phyloP scores from a whole-genome alignment of 2,888 invertebrate genomes.

The Amblyjoppa proteus region DNA sequence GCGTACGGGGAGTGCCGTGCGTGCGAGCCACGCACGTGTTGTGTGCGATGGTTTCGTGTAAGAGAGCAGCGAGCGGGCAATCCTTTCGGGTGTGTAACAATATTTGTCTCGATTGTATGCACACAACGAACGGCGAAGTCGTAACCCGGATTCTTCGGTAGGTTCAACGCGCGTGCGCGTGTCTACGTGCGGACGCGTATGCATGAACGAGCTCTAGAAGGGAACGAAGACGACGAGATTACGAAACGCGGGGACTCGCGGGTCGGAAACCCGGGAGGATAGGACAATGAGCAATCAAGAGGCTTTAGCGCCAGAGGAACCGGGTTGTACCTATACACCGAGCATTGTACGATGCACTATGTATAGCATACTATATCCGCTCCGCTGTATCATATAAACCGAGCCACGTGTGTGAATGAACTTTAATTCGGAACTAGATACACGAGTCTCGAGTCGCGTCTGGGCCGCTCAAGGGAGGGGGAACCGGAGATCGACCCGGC shows the following conservation, averaged over 20 bases:
- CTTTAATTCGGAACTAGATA: conserved; percentile 70
- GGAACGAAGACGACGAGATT: conserved; percentile 45
- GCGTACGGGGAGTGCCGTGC: background rate
- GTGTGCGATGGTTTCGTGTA: conserved; percentile 16
- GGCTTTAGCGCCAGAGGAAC: conserved; percentile 55
- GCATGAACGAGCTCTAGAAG: conserved; percentile 15
- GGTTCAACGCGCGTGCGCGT: conserved; percentile 49
- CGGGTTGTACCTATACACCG: conserved; percentile 32
- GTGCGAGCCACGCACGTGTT: conserved; percentile 20
- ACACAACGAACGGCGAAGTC: conserved; percentile 57
- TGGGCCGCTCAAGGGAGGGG: background rate
- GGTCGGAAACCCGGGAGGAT: conserved; percentile 44
- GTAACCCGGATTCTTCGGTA: conserved; percentile 47
- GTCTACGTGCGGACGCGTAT: conserved; percentile 10
- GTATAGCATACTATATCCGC: background rate
- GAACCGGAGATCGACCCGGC: conserved; percentile 43
- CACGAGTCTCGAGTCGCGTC: conserved; percentile 30
- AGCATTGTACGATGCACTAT: conserved; percentile 37
- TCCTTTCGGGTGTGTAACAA: conserved; percentile 58
- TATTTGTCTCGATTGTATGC: conserved; percentile 63
- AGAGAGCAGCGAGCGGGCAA: conserved; percentile 29
- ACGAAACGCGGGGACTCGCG: conserved; percentile 39
- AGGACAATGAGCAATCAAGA: conserved; percentile 74
- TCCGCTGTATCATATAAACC: conserved; percentile 39
- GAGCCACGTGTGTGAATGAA: conserved; percentile 66